A percentile compares a stretch with the other conserved stretches of the same genome.
Evolutionary conservation across 2,888 invertebrate genomes (phyloP).

Genomic region (Dysmachus trigonus): DNA sequence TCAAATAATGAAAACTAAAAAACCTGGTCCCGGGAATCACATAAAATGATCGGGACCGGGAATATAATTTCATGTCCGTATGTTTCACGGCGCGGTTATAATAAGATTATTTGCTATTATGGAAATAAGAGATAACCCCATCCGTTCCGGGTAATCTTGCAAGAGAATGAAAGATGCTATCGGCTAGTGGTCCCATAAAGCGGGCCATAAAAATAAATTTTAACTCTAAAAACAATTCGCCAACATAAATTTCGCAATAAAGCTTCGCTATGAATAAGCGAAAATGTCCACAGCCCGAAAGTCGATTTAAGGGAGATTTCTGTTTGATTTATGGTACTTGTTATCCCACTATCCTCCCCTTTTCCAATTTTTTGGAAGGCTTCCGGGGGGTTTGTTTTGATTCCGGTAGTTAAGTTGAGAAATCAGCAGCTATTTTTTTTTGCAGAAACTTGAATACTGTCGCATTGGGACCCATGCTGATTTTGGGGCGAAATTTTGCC

Average conservation of each 20-base stretch:
- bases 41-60: not conserved
- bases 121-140: not conserved
- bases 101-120: not conserved
- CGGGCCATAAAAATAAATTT: not conserved
- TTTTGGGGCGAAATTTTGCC: not conserved
- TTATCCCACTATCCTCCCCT: not conserved
- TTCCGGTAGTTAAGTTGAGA: not conserved
- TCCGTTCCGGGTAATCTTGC: not conserved
- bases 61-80: not conserved
- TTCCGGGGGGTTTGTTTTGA: not conserved
- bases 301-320: not conserved
- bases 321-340: not conserved
- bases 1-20: not conserved
- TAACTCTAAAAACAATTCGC: not conserved
- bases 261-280: not conserved
- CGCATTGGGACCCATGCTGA: not conserved
- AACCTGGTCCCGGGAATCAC: not conserved
- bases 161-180: not conserved
- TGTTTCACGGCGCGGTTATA: not conserved
- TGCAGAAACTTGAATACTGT: not conserved
- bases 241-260: not conserved
- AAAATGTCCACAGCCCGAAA: not conserved
- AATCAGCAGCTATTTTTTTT: not conserved
- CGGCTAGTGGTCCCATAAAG: not conserved
- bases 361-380: not conserved